phyloP scores from a whole-genome alignment of 23 tunicate species.

The Halocynthia aurantium region DNA sequence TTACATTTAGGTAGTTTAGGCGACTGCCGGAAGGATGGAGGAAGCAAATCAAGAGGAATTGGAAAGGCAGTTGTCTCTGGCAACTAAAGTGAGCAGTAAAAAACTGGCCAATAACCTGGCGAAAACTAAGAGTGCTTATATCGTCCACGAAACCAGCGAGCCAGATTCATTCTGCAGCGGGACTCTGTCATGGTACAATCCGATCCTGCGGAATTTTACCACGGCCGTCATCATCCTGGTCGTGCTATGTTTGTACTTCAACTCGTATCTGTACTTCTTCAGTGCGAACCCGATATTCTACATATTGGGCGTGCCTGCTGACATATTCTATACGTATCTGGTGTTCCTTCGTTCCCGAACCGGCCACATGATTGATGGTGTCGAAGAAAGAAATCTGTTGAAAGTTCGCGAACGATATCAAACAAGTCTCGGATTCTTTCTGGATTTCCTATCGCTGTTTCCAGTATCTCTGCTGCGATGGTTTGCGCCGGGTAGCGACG shows the following conservation, averaged over 20 bases:
- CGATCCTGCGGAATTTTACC: constrained; percentile 36
- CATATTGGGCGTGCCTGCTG: constrained; percentile 31
- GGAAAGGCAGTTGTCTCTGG: constrained; percentile 27
- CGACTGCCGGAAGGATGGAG: too few species aligned
- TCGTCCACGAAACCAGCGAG: constrained; percentile 38
- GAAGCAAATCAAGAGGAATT: constrained; percentile 3
- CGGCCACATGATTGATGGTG: constrained; percentile 65
- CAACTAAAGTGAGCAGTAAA: constrained; percentile 29
- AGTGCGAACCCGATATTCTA: constrained; percentile 26
- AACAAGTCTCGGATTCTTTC: constrained; percentile 42
- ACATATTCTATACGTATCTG: constrained; percentile 40
- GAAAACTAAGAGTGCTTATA: constrained; percentile 32
- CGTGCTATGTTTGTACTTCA: constrained; percentile 38
- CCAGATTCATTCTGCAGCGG: constrained; percentile 57
- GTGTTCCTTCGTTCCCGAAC: constrained; percentile 80
- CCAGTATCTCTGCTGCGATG: constrained; percentile 40
- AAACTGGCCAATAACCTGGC: constrained; percentile 30
- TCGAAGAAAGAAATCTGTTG: constrained; percentile 67
- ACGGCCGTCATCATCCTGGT: constrained; percentile 44
- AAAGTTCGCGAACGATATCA: constrained; percentile 64
- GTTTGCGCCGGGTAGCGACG: constrained; percentile 32
- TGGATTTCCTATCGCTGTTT: constrained; percentile 52
- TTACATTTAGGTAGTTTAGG: too few species aligned
- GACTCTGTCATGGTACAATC: constrained; percentile 63
- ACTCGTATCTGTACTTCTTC: constrained; percentile 70